phyloP scores from a whole-genome alignment of 2,797 vertebrate species.

The Manis crassicaudata region DNA sequence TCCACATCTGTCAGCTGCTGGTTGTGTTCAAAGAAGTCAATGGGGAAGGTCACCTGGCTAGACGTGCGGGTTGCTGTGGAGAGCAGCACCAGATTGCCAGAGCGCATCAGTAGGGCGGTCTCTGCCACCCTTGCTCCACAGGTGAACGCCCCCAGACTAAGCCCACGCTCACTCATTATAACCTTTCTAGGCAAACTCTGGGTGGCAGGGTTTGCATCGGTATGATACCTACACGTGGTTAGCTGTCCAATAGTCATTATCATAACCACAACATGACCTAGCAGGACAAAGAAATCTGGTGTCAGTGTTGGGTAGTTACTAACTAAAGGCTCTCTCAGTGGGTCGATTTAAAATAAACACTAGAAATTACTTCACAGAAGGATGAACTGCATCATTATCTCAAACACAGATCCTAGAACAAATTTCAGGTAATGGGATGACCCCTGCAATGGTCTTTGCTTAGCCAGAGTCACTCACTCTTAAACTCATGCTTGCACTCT shows the following conservation, averaged over 20 bases:
- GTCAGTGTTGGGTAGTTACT: background rate
- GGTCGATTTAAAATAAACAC: background rate
- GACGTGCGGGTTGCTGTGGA: constrained; percentile 94
- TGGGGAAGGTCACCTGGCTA: constrained; percentile 97
- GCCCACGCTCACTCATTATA: background rate
- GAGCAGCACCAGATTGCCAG: background rate
- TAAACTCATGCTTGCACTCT: background rate
- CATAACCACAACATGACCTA: background rate
- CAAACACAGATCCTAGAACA: background rate
- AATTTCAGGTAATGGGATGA: background rate
- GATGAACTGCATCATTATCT: background rate
- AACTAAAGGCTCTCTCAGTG: background rate
- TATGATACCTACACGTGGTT: background rate
- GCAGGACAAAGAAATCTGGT: background rate
- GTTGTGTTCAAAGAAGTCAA: constrained; percentile 99
- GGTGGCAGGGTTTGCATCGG: background rate
- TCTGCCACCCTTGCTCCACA: background rate
- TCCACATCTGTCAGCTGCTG: constrained; percentile 98
- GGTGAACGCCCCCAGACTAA: background rate
- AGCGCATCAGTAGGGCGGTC: accelerated
- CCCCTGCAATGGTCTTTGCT: background rate
- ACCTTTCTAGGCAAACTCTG: background rate
- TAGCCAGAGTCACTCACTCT: background rate
- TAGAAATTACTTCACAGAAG: background rate
- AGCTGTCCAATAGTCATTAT: background rate